Base-by-base conservation (phyloP, 2,113 vertebrate species). In the Cololabis saira region DNA sequence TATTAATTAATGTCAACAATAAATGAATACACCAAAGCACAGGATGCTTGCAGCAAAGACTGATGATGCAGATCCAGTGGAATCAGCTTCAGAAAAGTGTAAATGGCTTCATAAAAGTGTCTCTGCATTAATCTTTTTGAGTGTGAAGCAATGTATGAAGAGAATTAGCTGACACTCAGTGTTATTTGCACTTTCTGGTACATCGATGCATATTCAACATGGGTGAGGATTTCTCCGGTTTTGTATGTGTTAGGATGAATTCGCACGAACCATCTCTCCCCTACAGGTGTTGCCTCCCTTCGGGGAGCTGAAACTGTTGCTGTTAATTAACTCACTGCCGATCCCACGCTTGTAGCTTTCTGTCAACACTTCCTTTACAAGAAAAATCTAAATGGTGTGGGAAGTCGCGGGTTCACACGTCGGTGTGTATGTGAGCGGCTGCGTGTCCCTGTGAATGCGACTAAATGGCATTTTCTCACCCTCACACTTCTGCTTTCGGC, bases 291-390 rank as follows among this genome's bases (percentile, higher is more conserved):
- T 63, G 66, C 60, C 67, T 66, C 50, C 67, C 82, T 63, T 67
- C 22, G 48, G 64, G 82, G 13, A 79, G 71, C 73, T 59, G 81
- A 74, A 78, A 79, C 85, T 22, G 43, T 51, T 56, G 71, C 74
- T 70, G 85, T 81, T 91, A 91, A 87, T 90, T 82, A 91, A 81
- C 75, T 71, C 0, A 17, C 75, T 67, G 74, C 49, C 50, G 17
- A 68, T 85, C 24, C 69, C 52, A 47, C 69, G 51, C 70, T 71
- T 43, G 67, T 61, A 76, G 76, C 78, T 70, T 17, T 48, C 76
- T 82, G 89, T 91, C 87, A 88, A 83, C 90, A 82, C 87, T 81
- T 90, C 84, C 82, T 87, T 81, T 81, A 67, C 76, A 60, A 54
- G 66, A 63, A 82, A 57, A 81, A 80, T 87, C 80, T 86, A 87